Evolutionary conservation across 2,797 vertebrate genomes (phyloP), one percentile per base, ranked within the genome.

Genomic region (Pipistrellus kuhlii): DNA sequence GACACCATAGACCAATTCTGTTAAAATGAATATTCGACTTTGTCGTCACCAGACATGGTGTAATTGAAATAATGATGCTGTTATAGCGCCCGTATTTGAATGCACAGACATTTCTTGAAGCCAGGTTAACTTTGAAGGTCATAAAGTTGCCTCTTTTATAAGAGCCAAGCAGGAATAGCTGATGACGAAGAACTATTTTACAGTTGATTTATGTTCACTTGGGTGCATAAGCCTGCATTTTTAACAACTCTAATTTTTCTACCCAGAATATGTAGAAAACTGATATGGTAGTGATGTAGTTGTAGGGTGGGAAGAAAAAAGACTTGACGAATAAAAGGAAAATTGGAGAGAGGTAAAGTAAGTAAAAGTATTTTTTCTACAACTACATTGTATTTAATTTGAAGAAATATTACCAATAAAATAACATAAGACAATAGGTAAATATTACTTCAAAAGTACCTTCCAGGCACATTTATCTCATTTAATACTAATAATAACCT

Each of bases 371-470:
- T 35, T 80, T 57, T 68, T 48, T 91, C 27, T 77, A 0, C 30
- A 30, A 69, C n/a, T 62, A 78, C 5, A 27, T 84, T 88, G 77
- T 81, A 88, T 85, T 94, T 64, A 57, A 71, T 44, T 94, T 84
- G 64, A 59, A 81, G 80, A 92, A 78, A 71, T 73, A 85, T 44
- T 6, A 84, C 7, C 41, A 89, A 66, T 75, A 69, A 85, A 90
- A 72, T 51, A 75, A 66, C 64, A 72, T 10, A 84, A 41, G 3
- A 64, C 27, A 72, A 81, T 75, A 35, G 51, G 9, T 38, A 83
- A 76, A 68, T 4, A 78, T 69, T 82, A 44, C 8, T 80, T 90
- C 23, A 57, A 78, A 81, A 86, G 35, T 41, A 13, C 0, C 12
- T 25, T 69, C 25, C 5, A 53, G 20, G n/a, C 2, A 38, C 9